Conservation (phyloP, 2,797 vertebrate genomes). For the Macroramphosus scolopax region DNA sequence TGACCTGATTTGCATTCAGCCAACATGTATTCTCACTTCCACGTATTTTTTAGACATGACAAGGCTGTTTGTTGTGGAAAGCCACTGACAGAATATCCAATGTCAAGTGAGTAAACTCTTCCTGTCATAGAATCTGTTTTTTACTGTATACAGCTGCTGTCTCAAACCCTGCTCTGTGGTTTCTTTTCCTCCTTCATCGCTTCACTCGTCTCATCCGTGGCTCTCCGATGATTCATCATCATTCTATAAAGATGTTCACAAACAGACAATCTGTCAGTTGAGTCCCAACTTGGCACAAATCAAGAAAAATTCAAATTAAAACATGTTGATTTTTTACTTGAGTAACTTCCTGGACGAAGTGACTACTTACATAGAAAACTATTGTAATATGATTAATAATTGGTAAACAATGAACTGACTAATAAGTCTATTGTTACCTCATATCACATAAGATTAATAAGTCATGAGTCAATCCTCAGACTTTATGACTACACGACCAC, state of each 20-base stretch:
- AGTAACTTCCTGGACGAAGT: too few species aligned
- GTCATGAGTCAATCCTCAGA: conserved; percentile 6
- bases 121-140: conserved; percentile 1
- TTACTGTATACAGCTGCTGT: not conserved
- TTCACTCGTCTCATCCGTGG: not conserved
- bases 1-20: conserved; percentile 2
- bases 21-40: conserved; percentile 14
- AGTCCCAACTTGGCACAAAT: too few species aligned
- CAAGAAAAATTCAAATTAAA: too few species aligned
- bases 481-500: not conserved
- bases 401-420: too few species aligned
- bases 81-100: conserved; percentile 15
- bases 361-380: too few species aligned
- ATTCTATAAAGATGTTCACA: conserved; percentile 23
- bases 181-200: not conserved
- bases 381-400: too few species aligned
- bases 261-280: not conserved
- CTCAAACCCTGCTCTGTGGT: not conserved
- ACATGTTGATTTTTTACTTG: too few species aligned
- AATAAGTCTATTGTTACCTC: too few species aligned
- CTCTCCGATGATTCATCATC: conserved; percentile 30
- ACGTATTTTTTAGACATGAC: conserved; percentile 14
- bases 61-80: not conserved
- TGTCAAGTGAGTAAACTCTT: conserved; percentile 13
- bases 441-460: too few species aligned